Conservation (phyloP, 2,888 invertebrate genomes). For the Chorisops tibialis region DNA sequence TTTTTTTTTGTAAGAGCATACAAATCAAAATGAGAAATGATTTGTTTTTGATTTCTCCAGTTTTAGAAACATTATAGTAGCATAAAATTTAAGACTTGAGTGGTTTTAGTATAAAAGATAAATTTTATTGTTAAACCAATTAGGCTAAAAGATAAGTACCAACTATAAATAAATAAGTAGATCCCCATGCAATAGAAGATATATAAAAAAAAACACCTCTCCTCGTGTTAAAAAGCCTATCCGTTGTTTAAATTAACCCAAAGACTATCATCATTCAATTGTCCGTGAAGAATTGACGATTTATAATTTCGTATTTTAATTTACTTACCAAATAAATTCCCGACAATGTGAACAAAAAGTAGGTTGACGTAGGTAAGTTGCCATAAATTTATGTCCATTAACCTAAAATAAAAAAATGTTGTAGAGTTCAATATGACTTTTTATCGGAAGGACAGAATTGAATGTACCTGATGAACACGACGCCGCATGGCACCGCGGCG, state of each 20-base stretch:
- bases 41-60: too few species aligned
- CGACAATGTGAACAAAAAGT: constrained; percentile 99
- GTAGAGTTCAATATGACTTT: neutral
- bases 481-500: constrained; percentile 97
- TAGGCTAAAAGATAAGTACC: neutral
- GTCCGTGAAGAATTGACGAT: too few species aligned
- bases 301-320: too few species aligned
- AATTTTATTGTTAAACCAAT: constrained; percentile 8
- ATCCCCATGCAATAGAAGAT: constrained; percentile 34
- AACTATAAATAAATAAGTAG: constrained; percentile 23
- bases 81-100: neutral
- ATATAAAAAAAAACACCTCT: too few species aligned
- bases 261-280: constrained; percentile 4
- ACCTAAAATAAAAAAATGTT: constrained; percentile 50
- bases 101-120: constrained; percentile 3
- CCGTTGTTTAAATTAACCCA: constrained; percentile 17
- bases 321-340: constrained; percentile 93
- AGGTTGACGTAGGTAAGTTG: constrained; percentile 96
- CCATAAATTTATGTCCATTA: constrained; percentile 99
- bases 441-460: neutral
- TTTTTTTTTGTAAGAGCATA: constrained; percentile 15
- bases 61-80: neutral
- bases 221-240: neutral
- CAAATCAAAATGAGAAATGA: too few species aligned
- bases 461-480: constrained; percentile 93